Conservation (phyloP, 2,113 vertebrate genomes). For the Oreotrochilus melanogaster region DNA sequence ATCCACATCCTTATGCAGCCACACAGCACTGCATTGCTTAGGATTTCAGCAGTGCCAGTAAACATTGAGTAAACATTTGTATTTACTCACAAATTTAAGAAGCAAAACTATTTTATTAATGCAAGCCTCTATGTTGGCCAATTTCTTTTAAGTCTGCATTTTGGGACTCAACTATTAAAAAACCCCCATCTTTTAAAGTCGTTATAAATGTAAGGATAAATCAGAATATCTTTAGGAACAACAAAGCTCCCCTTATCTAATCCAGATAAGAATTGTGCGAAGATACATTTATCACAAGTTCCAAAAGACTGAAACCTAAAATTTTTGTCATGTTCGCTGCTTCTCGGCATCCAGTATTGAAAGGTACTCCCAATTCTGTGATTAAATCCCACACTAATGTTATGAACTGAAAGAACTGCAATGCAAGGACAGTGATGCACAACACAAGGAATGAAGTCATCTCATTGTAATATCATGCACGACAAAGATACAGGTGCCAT, state of each 20-base stretch:
- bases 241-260: background rate
- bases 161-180: background rate
- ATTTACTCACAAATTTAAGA: background rate
- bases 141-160: background rate
- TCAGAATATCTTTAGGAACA: background rate
- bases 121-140: background rate
- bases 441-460: conserved; percentile 24
- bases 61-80: background rate
- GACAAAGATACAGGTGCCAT: background rate
- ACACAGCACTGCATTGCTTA: background rate
- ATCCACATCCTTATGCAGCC: background rate
- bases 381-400: background rate
- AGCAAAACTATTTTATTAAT: background rate
- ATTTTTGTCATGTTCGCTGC: background rate
- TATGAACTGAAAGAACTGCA: background rate
- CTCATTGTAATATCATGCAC: background rate
- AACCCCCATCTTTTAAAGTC: background rate
- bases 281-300: background rate
- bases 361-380: background rate
- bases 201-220: background rate
- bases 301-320: background rate
- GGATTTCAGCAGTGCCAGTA: conserved; percentile 1
- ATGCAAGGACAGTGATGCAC: conserved; percentile 17
- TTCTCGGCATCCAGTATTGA: background rate
- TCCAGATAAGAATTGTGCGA: background rate